These are phyloP conservation scores for Anthrax anthrax DNA, from an alignment of 2,888 invertebrate species.

Conservation along the genomic window DNA sequence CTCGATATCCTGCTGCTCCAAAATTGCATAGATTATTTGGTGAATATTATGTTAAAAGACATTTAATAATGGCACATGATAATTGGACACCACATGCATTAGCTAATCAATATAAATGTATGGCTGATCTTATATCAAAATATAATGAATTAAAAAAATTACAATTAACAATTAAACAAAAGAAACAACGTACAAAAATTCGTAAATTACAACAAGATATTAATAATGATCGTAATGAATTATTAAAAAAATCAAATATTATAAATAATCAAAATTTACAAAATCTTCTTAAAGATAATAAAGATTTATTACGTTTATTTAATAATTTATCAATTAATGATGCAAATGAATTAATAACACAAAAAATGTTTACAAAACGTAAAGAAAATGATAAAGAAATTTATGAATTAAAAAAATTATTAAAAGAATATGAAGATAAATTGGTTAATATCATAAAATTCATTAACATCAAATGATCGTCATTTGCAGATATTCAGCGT, in stretches of 20 bases:
- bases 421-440: conserved; percentile 19
- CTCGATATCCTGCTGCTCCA: conserved; percentile 19
- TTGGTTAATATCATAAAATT: conserved; percentile 17
- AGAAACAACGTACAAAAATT: not conserved
- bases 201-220: not conserved
- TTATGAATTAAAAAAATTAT: conserved; percentile 20
- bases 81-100: conserved; percentile 26
- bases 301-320: conserved; percentile 28
- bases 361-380: conserved; percentile 28
- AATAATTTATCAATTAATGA: conserved; percentile 26
- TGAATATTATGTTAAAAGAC: conserved; percentile 23
- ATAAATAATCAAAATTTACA: not conserved
- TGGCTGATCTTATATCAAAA: conserved; percentile 18
- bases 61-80: conserved; percentile 26
- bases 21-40: conserved; percentile 30
- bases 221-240: not conserved
- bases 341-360: conserved; percentile 30
- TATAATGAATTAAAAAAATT: not conserved
- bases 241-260: not conserved
- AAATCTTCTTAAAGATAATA: conserved; percentile 22
- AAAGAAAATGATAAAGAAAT: conserved; percentile 29
- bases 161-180: not conserved
- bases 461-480: too few species aligned
- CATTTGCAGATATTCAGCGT: too few species aligned
- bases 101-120: conserved; percentile 25